These are phyloP conservation scores for Rhagonycha lutea DNA, from an alignment of 2,888 invertebrate genomes.

Conservation along the genomic window DNA sequence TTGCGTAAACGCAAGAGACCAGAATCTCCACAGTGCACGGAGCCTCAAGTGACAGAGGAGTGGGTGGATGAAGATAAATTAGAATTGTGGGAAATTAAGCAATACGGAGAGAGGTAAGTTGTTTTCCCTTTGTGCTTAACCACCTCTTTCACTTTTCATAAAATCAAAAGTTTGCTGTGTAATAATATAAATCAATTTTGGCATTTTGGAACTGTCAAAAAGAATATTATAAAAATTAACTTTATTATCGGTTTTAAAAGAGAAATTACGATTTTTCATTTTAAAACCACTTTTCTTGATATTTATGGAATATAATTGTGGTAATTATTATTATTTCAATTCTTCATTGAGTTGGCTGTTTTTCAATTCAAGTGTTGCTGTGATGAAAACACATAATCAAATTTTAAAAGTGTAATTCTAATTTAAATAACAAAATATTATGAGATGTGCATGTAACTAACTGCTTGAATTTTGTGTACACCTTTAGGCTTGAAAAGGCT, in stretches of 20 bases:
- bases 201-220: not conserved
- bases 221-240: not conserved
- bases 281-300: not conserved
- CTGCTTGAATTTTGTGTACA: constrained; percentile 36
- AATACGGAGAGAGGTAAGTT: constrained; percentile 81
- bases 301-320: not conserved
- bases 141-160: constrained; percentile 5
- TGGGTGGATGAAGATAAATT: constrained; percentile 97
- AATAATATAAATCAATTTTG: not conserved
- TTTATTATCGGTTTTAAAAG: not conserved
- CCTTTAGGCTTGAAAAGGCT: constrained; percentile 68
- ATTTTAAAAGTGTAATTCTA: not conserved
- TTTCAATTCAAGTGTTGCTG: not conserved
- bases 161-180: not conserved
- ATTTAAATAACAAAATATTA: not conserved
- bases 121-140: not conserved
- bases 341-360: not conserved
- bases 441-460: constrained; percentile 38
- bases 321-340: not conserved
- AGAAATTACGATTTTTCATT: not conserved
- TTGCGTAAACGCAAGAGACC: constrained; percentile 89
- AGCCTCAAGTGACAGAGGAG: constrained; percentile 92
- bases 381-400: not conserved
- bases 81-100: constrained; percentile 95
- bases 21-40: constrained; percentile 91